Evolutionary conservation across 1,140 invertebrate genomes (phyloP).

Genomic region (Diachasmimorpha longicaudata): DNA sequence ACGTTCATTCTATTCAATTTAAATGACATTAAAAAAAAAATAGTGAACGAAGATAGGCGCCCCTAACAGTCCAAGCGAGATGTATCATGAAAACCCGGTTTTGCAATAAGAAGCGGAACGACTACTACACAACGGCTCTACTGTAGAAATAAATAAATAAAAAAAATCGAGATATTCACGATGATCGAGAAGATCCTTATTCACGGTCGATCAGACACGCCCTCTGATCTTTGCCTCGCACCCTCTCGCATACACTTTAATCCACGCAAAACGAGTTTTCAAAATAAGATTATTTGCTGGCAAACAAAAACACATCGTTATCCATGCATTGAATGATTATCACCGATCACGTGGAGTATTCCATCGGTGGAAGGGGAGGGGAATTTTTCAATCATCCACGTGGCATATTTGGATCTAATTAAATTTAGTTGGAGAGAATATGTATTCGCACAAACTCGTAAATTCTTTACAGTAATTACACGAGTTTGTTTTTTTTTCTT

Average conservation of each 20-base stretch:
- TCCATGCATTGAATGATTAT: not conserved
- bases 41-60: not conserved
- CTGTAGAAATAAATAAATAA: not conserved
- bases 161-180: not conserved
- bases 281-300: conserved; percentile 1
- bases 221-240: not conserved
- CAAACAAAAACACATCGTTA: conserved; percentile 1
- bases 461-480: too few species aligned
- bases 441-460: too few species aligned
- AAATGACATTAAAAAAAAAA: not conserved
- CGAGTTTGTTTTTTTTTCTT: too few species aligned
- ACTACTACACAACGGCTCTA: not conserved
- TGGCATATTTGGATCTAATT: not conserved
- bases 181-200: conserved; percentile 20
- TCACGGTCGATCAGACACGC: conserved; percentile 26
- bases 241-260: conserved; percentile 15
- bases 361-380: too few species aligned
- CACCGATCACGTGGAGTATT: not conserved
- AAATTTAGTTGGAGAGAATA: not conserved
- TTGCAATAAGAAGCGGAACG: conserved; percentile 20
- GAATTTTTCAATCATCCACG: not conserved
- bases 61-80: conserved; percentile 2
- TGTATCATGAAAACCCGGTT: conserved; percentile 22
- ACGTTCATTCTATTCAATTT: not conserved
- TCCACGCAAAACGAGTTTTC: conserved; percentile 9